Base-by-base conservation (phyloP, 2,797 vertebrate genomes). In the Phoebastria nigripes region DNA sequence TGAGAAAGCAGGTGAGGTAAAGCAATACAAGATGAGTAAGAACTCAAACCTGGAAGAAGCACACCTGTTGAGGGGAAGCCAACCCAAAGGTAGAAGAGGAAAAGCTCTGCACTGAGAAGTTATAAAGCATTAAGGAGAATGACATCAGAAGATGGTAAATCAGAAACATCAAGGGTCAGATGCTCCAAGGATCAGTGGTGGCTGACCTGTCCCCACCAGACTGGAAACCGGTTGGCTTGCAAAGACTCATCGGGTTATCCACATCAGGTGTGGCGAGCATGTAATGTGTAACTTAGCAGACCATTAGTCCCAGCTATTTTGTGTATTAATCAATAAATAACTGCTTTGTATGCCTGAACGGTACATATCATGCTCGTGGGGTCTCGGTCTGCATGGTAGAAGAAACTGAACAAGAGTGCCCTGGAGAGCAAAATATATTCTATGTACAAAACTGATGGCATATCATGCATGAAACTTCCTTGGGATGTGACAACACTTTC, bases 291-390 rank as follows among this genome's bases (percentile, higher is more conserved):
- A 37, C 2, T 35, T 59, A 67, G 31, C 13, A 52, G 11, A 8
- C 9, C 6, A 10, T 39, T 81, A 71, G 12, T 33, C 16, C 26
- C 24, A 42, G 19, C 3, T 70, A 10, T 18, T 37, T 4, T 16
- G 47, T 39, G 17, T 33, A 41, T 71, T 52, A 55, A 37, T 35
- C 15, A 41, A 47, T 16, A 58, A 77, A 88, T 66, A 39, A 28
- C 54, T 54, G 4, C 2, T 90, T 51, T 62, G 4, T 59, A 33
- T 56, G 11, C 6, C 8, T 63, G 35, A 73, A 66, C 0, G 0
- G 10, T 16, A 14, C 1, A 12, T 44, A n/a, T 9, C 25, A 19
- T 25, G 6, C 2, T 35, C 1, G 0, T 1, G 1, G 3, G 17
- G 5, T 20, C 6, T 44, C 3, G 2, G 4, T 41, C 28, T 73